Conservation (phyloP, 2,797 vertebrate species). For the Gymnocypris eckloni region DNA sequence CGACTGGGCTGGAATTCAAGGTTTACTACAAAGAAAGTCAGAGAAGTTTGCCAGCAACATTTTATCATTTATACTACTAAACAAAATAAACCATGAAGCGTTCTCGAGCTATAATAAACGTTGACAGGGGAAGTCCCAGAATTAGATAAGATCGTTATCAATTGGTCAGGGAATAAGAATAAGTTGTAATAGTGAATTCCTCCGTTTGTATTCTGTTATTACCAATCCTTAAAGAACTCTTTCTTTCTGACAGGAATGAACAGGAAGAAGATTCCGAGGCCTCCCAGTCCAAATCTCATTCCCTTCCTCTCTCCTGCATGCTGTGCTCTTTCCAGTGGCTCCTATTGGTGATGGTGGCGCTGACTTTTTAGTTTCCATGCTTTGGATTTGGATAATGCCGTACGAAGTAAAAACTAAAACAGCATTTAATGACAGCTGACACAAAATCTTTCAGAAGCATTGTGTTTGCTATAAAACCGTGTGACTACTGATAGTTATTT, state of each 20-base stretch:
- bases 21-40: neutral
- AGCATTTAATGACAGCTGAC: neutral
- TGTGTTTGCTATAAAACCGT: neutral
- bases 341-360: constrained; percentile 66
- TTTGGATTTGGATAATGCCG: neutral
- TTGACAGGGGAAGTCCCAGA: too few species aligned
- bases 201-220: neutral
- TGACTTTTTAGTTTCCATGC: neutral
- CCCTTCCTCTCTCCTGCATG: constrained; percentile 53
- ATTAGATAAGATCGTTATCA: neutral
- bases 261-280: constrained; percentile 63
- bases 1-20: neutral
- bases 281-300: neutral
- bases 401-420: constrained; percentile 9
- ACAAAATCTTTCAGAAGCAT: neutral
- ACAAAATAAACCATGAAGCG: neutral
- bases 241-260: constrained; percentile 81
- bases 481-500: constrained; percentile 5
- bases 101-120: neutral
- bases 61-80: constrained; percentile 24
- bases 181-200: neutral
- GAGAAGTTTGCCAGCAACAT: constrained; percentile 49
- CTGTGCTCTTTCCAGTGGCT: constrained; percentile 59
- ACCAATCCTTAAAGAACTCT: constrained; percentile 74
- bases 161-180: neutral